These are phyloP conservation scores for Cetonia aurata DNA, from an alignment of 2,888 invertebrate species.

Conservation along the genomic window DNA sequence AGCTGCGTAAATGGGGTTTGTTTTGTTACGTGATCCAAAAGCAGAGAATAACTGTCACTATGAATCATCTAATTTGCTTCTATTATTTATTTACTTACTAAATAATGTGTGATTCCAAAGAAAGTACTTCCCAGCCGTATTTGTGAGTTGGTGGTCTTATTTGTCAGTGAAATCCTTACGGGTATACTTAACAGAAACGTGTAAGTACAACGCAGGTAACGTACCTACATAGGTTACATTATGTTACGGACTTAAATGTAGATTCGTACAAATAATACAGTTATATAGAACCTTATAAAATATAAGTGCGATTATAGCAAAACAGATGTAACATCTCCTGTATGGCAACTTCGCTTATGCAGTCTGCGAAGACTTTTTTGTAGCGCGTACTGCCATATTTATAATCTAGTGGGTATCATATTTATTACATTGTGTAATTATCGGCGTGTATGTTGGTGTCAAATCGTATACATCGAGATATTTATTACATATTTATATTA, in stretches of 20 bases:
- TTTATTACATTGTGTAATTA: too few relatives aligned
- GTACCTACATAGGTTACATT: neutral
- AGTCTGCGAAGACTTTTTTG: slow-evolving; percentile 29
- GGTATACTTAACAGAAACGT: neutral
- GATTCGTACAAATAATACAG: slow-evolving; percentile 41
- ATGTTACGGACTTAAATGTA: slow-evolving; percentile 36
- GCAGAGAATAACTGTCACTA: too few relatives aligned
- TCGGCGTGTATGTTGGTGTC: too few relatives aligned
- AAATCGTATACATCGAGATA: too few relatives aligned
- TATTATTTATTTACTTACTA: slow-evolving; percentile 26
- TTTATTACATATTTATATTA: too few relatives aligned
- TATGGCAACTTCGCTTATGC: slow-evolving; percentile 38
- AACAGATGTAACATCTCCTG: slow-evolving; percentile 23
- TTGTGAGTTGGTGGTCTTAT: slow-evolving; percentile 27
- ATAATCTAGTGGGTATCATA: too few relatives aligned
- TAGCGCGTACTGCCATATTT: slow-evolving; percentile 8
- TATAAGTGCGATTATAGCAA: slow-evolving; percentile 36
- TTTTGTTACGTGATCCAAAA: too few relatives aligned
- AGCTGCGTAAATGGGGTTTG: too few relatives aligned
- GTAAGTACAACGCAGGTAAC: neutral
- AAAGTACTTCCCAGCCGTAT: slow-evolving; percentile 23
- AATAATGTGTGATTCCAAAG: slow-evolving; percentile 20
- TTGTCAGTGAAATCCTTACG: slow-evolving; percentile 37
- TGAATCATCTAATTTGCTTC: slow-evolving; percentile 11
- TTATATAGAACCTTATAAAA: slow-evolving; percentile 40